Evolutionary conservation across 2,797 vertebrate species (phyloP), one percentile per base, ranked within the genome.

Genomic region (Acipenser transmontanus): DNA sequence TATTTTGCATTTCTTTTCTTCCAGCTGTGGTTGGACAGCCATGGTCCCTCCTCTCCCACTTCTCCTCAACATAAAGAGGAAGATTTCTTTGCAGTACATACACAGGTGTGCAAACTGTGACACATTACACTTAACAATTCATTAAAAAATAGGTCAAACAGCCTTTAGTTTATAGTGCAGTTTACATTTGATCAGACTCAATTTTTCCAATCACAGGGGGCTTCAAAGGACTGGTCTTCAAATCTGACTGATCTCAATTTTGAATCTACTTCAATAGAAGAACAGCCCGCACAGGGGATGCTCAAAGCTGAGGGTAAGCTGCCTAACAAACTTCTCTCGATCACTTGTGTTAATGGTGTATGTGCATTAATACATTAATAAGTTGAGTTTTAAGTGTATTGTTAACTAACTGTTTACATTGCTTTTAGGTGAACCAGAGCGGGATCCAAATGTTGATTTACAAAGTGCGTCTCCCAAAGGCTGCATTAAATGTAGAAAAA

Each of bases 1-100:
- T 34, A 34, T 34, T 34, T 34, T 34, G 34, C 34, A 7, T 56
- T 65, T 59, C 64, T 73, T 79, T 59, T 48, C 62, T 72, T 76
- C 4, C 70, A 98, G 96, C 74, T 98, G 68, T 99, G 96, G 96
- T 87, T 94, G 1, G 95, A 97, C 61, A 89, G 91, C 62, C 81
- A 91, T 78, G 82, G 75, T 76, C 85, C 87, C 9, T 69, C 85
- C 3, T 85, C 87, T 12, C 86, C 88, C 49, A 74, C 82, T 11
- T 91, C 93, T 47, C 90, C 93, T 1, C 82, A 81, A 0, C 89
- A 84, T 50, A 95, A 94, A 79, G 92, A 95, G 47, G 86, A 93
- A 64, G 97, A 99, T 68, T 99, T 99, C 77, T 99, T 99, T 83
- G 88, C 89, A 63, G 81, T 93, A 10, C 96, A 92, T 17, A 82